Conservation (phyloP, 2,888 invertebrate genomes). For the Zeuzera pyrina region DNA sequence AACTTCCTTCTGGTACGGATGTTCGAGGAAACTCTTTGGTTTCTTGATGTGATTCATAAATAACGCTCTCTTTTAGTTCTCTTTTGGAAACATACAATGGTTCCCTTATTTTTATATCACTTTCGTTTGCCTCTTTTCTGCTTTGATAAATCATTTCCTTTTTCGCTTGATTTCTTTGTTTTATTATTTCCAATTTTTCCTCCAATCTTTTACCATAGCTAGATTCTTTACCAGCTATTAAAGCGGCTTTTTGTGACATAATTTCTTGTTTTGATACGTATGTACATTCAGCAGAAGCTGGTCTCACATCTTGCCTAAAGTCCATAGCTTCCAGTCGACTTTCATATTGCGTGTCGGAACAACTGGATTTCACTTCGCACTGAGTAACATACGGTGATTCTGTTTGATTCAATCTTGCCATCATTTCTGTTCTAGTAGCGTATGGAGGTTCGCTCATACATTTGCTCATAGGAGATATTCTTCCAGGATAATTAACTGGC, state of each 20-base stretch:
- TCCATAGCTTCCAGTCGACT: slow-evolving; percentile 43
- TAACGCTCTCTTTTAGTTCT: slow-evolving; percentile 65
- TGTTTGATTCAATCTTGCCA: slow-evolving; percentile 46
- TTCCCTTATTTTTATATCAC: slow-evolving; percentile 58
- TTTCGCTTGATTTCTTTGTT: slow-evolving; percentile 67
- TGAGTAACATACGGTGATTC: slow-evolving; percentile 55
- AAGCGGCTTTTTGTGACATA: slow-evolving; percentile 62
- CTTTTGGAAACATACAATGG: slow-evolving; percentile 67
- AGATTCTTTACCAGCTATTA: slow-evolving; percentile 58
- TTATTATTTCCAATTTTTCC: slow-evolving; percentile 66
- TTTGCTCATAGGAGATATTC: slow-evolving; percentile 57
- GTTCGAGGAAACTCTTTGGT: slow-evolving; percentile 39
- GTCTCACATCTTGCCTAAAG: slow-evolving; percentile 39
- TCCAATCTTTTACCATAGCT: slow-evolving; percentile 49
- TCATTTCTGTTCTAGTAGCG: slow-evolving; percentile 58
- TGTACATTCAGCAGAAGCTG: slow-evolving; percentile 62
- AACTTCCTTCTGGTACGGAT: slow-evolving; percentile 36
- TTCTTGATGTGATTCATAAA: slow-evolving; percentile 67
- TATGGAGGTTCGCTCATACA: slow-evolving; percentile 67
- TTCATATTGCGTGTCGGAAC: slow-evolving; percentile 51
- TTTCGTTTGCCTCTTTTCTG: slow-evolving; percentile 61
- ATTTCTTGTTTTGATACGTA: slow-evolving; percentile 69
- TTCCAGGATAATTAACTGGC: slow-evolving; percentile 48
- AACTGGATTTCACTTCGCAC: slow-evolving; percentile 57
- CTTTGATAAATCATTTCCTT: slow-evolving; percentile 69